Evolutionary conservation across 2,113 vertebrate species (phyloP).

Genomic region (Smithornis capensis): DNA sequence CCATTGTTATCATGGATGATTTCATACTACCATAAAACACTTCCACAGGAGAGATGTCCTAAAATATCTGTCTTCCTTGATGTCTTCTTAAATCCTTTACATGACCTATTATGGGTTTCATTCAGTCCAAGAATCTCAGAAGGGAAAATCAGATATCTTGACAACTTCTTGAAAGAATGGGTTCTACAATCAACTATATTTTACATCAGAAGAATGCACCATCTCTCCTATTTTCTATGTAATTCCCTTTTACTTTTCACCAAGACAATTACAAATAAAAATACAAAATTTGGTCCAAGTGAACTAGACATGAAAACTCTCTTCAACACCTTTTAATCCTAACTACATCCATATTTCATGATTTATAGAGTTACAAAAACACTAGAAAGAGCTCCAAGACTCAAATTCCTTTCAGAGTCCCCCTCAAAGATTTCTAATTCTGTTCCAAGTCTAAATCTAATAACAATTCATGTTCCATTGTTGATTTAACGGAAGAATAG

Average conservation of each 20-base stretch:
- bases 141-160: not conserved
- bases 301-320: not conserved
- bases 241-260: not conserved
- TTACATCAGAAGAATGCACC: not conserved
- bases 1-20: not conserved
- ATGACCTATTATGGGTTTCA: not conserved
- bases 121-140: not conserved
- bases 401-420: not conserved
- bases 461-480: not conserved
- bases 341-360: not conserved
- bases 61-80: not conserved
- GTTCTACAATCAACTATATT: not conserved
- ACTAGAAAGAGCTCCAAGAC: not conserved
- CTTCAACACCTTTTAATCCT: not conserved
- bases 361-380: not conserved
- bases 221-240: not conserved
- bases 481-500: not conserved
- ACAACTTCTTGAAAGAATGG: not conserved
- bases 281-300: not conserved
- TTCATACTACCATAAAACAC: not conserved
- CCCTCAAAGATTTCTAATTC: not conserved
- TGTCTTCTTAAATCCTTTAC: not conserved
- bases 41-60: not conserved
- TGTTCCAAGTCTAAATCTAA: not conserved
- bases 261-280: not conserved